Conservation (phyloP, 2,797 vertebrate genomes). For the Anabacerthia variegaticeps region DNA sequence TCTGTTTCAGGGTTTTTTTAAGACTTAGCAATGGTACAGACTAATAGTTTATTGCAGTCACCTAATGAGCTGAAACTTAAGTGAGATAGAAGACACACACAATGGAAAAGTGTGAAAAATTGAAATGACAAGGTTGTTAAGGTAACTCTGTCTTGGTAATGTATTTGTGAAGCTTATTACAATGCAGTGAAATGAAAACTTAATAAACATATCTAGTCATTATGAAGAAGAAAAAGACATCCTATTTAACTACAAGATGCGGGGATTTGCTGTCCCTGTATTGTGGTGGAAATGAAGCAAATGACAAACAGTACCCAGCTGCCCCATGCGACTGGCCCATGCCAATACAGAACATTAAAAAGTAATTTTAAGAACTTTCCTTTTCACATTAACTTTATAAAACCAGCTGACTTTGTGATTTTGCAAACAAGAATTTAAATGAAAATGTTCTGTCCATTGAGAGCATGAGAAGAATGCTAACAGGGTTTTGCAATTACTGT, state of each 20-base stretch:
- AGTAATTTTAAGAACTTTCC: slow-evolving; percentile 48
- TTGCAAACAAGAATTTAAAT: slow-evolving; percentile 55
- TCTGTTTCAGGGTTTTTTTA: background rate
- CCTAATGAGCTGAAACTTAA: slow-evolving; percentile 61
- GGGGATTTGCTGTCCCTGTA: background rate
- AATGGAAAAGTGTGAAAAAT: slow-evolving; percentile 65
- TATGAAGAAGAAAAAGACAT: background rate
- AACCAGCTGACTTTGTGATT: slow-evolving; percentile 28
- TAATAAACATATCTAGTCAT: slow-evolving; percentile 32
- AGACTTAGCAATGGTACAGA: slow-evolving; percentile 14
- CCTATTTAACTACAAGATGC: background rate
- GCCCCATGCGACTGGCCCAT: background rate
- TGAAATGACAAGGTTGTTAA: slow-evolving; percentile 63
- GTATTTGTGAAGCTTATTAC: slow-evolving; percentile 52
- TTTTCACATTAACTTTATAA: slow-evolving; percentile 46
- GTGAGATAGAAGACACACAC: background rate
- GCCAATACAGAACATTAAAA: slow-evolving; percentile 31
- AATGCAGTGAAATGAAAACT: slow-evolving; percentile 38
- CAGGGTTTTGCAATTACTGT: background rate
- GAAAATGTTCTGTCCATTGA: slow-evolving; percentile 21
- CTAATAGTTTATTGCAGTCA: slow-evolving; percentile 58
- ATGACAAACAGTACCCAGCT: slow-evolving; percentile 14
- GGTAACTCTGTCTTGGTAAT: slow-evolving; percentile 23
- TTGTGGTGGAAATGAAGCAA: slow-evolving; percentile 39
- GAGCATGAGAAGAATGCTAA: background rate